A percentile compares a stretch with the other conserved stretches of the same genome.
Evolutionary conservation across 2,888 invertebrate genomes (phyloP).

Genomic region (Stenodema calcarata): DNA sequence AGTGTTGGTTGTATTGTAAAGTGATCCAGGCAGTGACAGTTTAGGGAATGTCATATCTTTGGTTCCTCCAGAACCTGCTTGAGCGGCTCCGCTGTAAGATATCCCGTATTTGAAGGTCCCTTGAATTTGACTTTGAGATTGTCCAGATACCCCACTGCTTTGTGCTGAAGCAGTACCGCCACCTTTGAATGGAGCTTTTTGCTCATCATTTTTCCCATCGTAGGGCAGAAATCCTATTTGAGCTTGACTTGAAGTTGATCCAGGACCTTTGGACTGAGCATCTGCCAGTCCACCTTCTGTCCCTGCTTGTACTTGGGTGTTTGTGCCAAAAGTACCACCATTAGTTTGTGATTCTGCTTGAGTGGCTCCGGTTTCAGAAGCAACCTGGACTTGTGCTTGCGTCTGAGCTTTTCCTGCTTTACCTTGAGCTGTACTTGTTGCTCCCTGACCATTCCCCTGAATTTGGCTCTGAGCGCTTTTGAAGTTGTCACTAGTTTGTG

Average conservation of each 20-base stretch:
- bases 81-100: slow-evolving; percentile 80
- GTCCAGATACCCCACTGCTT: slow-evolving; percentile 75
- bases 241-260: slow-evolving; percentile 85
- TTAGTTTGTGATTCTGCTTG: slow-evolving; percentile 76
- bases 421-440: slow-evolving; percentile 79
- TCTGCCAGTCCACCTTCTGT: slow-evolving; percentile 84
- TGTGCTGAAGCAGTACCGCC: slow-evolving; percentile 82
- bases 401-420: slow-evolving; percentile 76
- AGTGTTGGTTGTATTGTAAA: slow-evolving; percentile 37
- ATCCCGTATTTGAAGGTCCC: slow-evolving; percentile 81
- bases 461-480: slow-evolving; percentile 58
- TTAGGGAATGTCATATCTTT: slow-evolving; percentile 52
- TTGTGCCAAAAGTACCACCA: slow-evolving; percentile 77
- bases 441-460: slow-evolving; percentile 66
- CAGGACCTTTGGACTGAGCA: slow-evolving; percentile 83
- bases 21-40: slow-evolving; percentile 49
- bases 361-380: slow-evolving; percentile 77
- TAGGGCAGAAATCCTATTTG: slow-evolving; percentile 85
- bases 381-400: slow-evolving; percentile 81
- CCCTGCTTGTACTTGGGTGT: slow-evolving; percentile 80
- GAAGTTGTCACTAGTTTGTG: slow-evolving; percentile 57
- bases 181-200: slow-evolving; percentile 71
- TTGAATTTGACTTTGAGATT: slow-evolving; percentile 82
- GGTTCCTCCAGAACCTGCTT: slow-evolving; percentile 74
- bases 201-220: slow-evolving; percentile 67